Percentiles rank a stretch among this genome's conserved stretches.
These are phyloP conservation scores for Ericerus pela DNA, from an alignment of 1,140 invertebrate genomes.

Conservation along the genomic window DNA sequence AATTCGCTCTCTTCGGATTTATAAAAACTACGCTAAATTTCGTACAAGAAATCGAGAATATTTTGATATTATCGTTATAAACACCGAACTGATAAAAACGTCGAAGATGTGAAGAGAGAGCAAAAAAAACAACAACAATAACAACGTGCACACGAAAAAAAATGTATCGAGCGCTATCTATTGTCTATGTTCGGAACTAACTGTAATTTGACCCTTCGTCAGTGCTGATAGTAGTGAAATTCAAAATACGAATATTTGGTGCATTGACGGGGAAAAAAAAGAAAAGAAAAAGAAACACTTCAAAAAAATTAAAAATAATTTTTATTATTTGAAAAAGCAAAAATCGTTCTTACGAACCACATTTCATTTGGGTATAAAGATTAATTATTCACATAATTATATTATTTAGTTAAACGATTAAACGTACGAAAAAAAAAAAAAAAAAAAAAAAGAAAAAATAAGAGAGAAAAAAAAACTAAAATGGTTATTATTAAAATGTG, in stretches of 20 bases:
- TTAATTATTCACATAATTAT: neutral
- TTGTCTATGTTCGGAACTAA: conserved; percentile 7
- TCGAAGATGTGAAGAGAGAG: neutral
- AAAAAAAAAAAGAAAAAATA: too few species aligned
- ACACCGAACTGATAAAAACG: neutral
- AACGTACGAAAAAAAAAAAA: neutral
- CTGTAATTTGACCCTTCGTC: conserved; percentile 6
- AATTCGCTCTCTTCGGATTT: too few species aligned
- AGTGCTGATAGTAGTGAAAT: too few species aligned
- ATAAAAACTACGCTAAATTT: neutral
- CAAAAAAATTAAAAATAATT: neutral
- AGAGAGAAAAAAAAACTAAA: too few species aligned
- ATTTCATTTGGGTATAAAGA: neutral
- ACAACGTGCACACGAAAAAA: neutral
- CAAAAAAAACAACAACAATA: neutral
- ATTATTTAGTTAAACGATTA: neutral
- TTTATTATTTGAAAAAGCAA: neutral
- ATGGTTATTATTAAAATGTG: conserved; percentile 5
- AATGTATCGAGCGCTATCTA: conserved; percentile 5
- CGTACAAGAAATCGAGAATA: too few species aligned
- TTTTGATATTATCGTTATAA: neutral
- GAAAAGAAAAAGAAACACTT: too few species aligned
- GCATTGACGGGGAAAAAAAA: too few species aligned
- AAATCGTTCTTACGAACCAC: neutral
- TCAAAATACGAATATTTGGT: too few species aligned